Conservation (phyloP, 2,797 vertebrate species). For the Acrossocheilus wenchowensis region DNA sequence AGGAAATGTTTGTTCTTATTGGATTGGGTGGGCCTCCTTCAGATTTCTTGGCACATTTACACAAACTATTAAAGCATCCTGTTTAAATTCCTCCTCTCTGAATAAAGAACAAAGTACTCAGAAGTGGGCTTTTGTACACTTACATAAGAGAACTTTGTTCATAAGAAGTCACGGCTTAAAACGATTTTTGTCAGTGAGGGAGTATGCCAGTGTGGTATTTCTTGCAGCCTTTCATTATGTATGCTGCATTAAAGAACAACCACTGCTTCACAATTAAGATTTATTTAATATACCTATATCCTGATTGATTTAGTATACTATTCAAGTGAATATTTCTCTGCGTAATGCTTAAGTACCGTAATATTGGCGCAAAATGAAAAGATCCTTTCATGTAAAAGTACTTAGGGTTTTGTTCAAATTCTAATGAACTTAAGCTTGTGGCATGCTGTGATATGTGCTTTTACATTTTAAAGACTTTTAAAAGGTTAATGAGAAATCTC, state of each 20-base stretch:
- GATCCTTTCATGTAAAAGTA: background rate
- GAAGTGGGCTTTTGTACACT: conserved; percentile 18
- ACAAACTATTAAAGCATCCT: conserved; percentile 76
- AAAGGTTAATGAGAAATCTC: background rate
- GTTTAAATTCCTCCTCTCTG: conserved; percentile 75
- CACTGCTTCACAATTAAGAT: background rate
- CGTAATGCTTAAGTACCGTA: background rate
- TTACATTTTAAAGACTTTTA: background rate
- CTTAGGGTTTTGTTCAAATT: background rate
- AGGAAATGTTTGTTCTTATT: conserved; percentile 79
- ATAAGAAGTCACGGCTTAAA: conserved; percentile 4
- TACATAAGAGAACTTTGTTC: conserved; percentile 15
- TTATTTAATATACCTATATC: background rate
- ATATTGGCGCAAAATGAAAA: background rate
- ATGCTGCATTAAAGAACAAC: background rate
- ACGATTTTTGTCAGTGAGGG: conserved; percentile 3
- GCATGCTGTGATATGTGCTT: background rate
- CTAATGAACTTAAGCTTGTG: background rate
- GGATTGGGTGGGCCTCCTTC: conserved; percentile 70
- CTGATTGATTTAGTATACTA: conserved; percentile 18
- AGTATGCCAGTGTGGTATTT: conserved; percentile 16
- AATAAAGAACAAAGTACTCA: conserved; percentile 64
- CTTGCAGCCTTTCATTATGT: background rate
- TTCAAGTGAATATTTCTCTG: background rate
- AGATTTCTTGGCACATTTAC: conserved; percentile 75